Percentiles rank a stretch among this genome's conserved stretches.
Evolutionary conservation across 2,797 vertebrate species (phyloP).

Genomic region (Epinephelus malabaricus): DNA sequence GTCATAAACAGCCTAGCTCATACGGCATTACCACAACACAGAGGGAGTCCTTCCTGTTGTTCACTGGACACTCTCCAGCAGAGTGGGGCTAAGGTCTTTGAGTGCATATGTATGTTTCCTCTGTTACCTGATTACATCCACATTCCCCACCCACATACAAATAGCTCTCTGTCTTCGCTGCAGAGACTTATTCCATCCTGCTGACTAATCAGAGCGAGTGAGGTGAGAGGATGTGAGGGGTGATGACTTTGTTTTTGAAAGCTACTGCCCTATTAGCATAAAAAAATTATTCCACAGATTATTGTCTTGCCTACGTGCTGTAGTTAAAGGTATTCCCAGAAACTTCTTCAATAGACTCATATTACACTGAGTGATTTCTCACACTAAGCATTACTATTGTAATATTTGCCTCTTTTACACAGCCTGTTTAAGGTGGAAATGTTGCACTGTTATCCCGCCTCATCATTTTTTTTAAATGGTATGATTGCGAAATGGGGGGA

Average conservation of each 20-base stretch:
- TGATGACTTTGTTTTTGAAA: neutral
- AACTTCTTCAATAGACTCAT: neutral
- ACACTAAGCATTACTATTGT: neutral
- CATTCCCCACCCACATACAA: conserved; percentile 37
- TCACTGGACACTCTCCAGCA: conserved; percentile 23
- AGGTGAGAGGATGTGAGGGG: neutral
- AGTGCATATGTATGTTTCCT: conserved; percentile 49
- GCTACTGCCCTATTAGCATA: neutral
- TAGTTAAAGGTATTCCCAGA: neutral
- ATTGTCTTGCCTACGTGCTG: neutral
- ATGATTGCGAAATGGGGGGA: too few relatives aligned
- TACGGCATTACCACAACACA: conserved; percentile 11
- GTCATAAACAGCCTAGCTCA: conserved; percentile 12
- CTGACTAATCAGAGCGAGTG: conserved; percentile 11
- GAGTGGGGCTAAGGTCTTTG: conserved; percentile 41
- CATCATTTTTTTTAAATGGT: too few relatives aligned
- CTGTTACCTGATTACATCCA: conserved; percentile 38
- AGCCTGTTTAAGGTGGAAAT: too few relatives aligned
- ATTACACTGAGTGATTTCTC: neutral
- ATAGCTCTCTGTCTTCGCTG: conserved; percentile 3
- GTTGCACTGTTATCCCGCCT: too few relatives aligned
- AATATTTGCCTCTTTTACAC: too few relatives aligned
- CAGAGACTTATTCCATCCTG: neutral
- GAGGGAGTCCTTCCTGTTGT: conserved; percentile 25
- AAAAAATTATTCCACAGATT: neutral